A percentile compares a stretch with the other conserved stretches of the same genome.
Evolutionary conservation across 2,113 vertebrate genomes (phyloP).

Genomic region (Atlantisia rogersi): DNA sequence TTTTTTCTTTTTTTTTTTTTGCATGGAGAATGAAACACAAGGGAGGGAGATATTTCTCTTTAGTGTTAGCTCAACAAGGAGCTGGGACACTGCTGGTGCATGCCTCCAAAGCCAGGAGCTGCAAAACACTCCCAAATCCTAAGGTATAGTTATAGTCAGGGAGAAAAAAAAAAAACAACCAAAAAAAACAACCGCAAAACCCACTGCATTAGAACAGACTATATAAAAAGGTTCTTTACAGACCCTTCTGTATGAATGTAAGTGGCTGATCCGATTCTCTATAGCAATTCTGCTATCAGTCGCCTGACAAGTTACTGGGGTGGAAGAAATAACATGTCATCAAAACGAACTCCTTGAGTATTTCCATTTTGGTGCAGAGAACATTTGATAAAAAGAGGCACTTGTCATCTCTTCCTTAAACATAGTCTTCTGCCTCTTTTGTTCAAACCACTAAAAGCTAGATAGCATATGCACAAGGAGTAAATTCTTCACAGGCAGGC

Average conservation of each 20-base stretch:
- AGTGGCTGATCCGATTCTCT: conserved; percentile 69
- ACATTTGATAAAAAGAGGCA: conserved; percentile 59
- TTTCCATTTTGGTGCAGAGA: conserved; percentile 63
- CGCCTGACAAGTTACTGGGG: background rate
- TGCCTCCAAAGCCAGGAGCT: background rate
- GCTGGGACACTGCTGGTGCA: background rate
- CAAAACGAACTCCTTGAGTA: conserved; percentile 55
- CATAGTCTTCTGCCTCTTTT: conserved; percentile 56
- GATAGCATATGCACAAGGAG: conserved; percentile 32
- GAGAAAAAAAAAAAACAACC: too few relatives aligned
- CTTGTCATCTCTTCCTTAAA: conserved; percentile 66
- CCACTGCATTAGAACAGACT: background rate
- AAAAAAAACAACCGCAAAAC: too few relatives aligned
- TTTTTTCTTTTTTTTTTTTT: background rate
- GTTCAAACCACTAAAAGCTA: conserved; percentile 55
- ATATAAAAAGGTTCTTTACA: conserved; percentile 54
- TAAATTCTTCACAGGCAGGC: conserved; percentile 49
- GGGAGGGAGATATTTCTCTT: background rate
- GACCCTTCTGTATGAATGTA: conserved; percentile 62
- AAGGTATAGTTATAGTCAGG: background rate
- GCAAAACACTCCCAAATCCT: background rate
- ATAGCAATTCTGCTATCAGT: conserved; percentile 66
- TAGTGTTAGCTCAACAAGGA: background rate
- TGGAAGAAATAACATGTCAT: conserved; percentile 35
- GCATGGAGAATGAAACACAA: background rate